A percentile compares a stretch with the other conserved stretches of the same genome.
Evolutionary conservation across 2,113 vertebrate genomes (phyloP).

Genomic region (Bos taurus): DNA sequence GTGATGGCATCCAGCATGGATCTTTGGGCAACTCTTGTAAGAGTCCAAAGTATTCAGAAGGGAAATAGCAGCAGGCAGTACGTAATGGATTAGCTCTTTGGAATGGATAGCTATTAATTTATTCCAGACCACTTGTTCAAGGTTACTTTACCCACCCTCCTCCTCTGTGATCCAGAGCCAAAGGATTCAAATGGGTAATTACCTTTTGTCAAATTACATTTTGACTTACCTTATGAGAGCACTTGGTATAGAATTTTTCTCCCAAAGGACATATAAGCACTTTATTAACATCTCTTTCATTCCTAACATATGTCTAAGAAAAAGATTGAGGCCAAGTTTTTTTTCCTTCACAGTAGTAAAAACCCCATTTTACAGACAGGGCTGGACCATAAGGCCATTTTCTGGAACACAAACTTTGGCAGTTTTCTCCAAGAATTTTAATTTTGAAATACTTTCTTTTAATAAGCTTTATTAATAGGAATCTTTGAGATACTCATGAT

Average conservation of each 20-base stretch:
- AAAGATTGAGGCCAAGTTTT: conserved; percentile 24
- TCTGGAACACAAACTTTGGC: conserved; percentile 31
- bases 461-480: conserved; percentile 10
- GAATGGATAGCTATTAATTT: conserved; percentile 69
- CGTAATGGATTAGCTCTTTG: conserved; percentile 62
- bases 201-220: conserved; percentile 53
- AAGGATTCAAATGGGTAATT: conserved; percentile 47
- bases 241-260: conserved; percentile 1
- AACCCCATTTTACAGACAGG: conserved; percentile 61
- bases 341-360: conserved; percentile 38
- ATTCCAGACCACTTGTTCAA: conserved; percentile 64
- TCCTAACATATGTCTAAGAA: conserved; percentile 54
- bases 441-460: conserved; percentile 29
- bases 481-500: conserved; percentile 12
- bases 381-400: conserved; percentile 11
- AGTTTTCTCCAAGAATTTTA: conserved; percentile 40
- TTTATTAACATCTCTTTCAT: conserved; percentile 60
- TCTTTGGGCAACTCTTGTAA: conserved; percentile 61
- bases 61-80: conserved; percentile 70
- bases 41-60: conserved; percentile 53
- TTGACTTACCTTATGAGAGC: conserved; percentile 44
- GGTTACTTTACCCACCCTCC: conserved; percentile 43
- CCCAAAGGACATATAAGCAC: conserved; percentile 9
- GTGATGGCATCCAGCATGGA: conserved; percentile 49
- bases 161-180: conserved; percentile 51